These are phyloP conservation scores for Sarcophaga subvicina DNA, from an alignment of 2,888 invertebrate genomes.

Conservation along the genomic window DNA sequence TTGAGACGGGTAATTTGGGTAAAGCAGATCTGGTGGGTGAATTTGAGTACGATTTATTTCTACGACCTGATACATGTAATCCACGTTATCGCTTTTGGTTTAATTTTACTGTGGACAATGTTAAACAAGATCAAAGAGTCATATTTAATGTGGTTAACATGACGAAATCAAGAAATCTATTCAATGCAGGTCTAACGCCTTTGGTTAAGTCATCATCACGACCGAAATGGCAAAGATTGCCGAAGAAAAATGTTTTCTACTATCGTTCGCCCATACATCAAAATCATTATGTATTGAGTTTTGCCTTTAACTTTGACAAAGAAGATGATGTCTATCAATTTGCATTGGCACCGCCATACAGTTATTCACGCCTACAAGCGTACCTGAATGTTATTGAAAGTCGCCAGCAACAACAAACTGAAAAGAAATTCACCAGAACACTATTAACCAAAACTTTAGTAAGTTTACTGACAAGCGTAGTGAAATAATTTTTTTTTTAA, in stretches of 20 bases:
- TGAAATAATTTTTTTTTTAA: neutral
- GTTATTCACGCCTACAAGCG: constrained; percentile 94
- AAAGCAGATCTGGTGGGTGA: constrained; percentile 96
- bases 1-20: constrained; percentile 98
- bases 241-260: constrained; percentile 93
- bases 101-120: constrained; percentile 98
- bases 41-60: constrained; percentile 97
- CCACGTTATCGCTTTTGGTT: constrained; percentile 97
- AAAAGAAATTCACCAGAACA: constrained; percentile 86
- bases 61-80: constrained; percentile 98
- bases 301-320: constrained; percentile 96
- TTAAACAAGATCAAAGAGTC: constrained; percentile 95
- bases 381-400: constrained; percentile 90
- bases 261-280: constrained; percentile 94
- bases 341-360: constrained; percentile 96
- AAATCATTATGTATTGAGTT: constrained; percentile 95
- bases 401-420: constrained; percentile 81
- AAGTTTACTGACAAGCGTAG: constrained; percentile 71
- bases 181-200: constrained; percentile 95
- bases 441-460: constrained; percentile 87
- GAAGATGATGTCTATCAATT: constrained; percentile 98
- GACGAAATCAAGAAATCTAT: constrained; percentile 94
- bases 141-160: constrained; percentile 99
- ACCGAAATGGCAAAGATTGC: constrained; percentile 94
- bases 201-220: constrained; percentile 95